Conservation (phyloP, 2,797 vertebrate genomes). For the Garrulus glandarius region DNA sequence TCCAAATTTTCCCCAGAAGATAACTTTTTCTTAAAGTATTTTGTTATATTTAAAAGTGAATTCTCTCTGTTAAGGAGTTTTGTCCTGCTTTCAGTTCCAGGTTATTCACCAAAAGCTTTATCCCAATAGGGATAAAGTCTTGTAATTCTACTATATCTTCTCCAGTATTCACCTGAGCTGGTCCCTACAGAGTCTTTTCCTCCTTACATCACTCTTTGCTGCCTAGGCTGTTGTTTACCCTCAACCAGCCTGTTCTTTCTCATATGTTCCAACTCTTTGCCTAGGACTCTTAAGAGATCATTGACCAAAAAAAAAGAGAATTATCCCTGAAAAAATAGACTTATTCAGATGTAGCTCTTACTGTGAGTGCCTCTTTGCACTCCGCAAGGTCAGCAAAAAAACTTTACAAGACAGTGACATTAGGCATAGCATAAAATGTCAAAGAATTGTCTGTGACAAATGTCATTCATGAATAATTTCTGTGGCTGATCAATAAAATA, state of each 20-base stretch:
- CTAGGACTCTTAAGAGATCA: neutral
- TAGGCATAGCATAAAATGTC: neutral
- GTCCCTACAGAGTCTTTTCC: neutral
- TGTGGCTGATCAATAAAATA: neutral
- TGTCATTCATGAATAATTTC: neutral
- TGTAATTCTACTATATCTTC: neutral
- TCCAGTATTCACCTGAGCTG: neutral
- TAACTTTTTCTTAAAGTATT: neutral
- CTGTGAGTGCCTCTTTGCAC: neutral
- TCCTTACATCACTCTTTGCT: neutral
- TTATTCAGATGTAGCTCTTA: neutral
- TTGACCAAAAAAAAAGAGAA: neutral
- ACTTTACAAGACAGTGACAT: neutral
- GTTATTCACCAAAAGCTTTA: neutral
- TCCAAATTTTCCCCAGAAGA: neutral
- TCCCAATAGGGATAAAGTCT: neutral
- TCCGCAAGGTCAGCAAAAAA: neutral
- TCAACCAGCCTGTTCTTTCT: neutral
- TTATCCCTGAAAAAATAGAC: neutral
- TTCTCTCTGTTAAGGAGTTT: neutral
- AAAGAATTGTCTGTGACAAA: neutral
- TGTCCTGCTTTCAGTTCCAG: neutral
- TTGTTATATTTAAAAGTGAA: neutral
- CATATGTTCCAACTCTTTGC: neutral
- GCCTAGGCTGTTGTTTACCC: neutral